Conservation (phyloP, 2,888 invertebrate genomes). For the Acanthoscelides obtectus region DNA sequence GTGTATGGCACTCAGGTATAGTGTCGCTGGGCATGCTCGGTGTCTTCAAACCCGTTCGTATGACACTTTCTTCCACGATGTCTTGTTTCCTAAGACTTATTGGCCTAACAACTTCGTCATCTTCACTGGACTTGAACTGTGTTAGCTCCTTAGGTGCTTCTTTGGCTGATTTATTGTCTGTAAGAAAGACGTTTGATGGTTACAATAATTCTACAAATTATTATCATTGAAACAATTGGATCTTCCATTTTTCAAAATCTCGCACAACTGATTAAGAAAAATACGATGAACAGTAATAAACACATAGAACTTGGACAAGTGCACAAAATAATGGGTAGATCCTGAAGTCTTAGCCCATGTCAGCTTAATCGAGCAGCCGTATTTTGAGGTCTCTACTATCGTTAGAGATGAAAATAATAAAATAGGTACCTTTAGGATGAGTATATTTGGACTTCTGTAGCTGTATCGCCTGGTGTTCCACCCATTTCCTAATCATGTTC, state of each 20-base stretch:
- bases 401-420: not conserved
- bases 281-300: too few species aligned
- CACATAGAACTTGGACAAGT: too few species aligned
- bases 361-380: too few species aligned
- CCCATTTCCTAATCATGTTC: conserved; percentile 91
- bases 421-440: conserved; percentile 14
- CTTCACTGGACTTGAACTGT: conserved; percentile 58
- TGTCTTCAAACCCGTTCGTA: conserved; percentile 57
- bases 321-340: too few species aligned
- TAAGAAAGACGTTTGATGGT: too few species aligned
- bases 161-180: conserved; percentile 21
- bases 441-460: conserved; percentile 60
- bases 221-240: too few species aligned
- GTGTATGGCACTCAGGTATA: conserved; percentile 41
- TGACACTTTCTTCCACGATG: conserved; percentile 57
- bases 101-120: conserved; percentile 48
- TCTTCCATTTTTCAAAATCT: too few species aligned
- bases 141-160: conserved; percentile 56
- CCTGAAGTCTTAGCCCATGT: too few species aligned
- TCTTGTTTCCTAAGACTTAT: conserved; percentile 51
- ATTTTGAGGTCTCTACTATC: not conserved
- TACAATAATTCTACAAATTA: too few species aligned
- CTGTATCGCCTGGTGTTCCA: conserved; percentile 83
- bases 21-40: conserved; percentile 27
- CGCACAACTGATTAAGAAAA: too few species aligned